These are phyloP conservation scores for Diarsia rubi DNA, from an alignment of 2,888 invertebrate species.

Conservation along the genomic window DNA sequence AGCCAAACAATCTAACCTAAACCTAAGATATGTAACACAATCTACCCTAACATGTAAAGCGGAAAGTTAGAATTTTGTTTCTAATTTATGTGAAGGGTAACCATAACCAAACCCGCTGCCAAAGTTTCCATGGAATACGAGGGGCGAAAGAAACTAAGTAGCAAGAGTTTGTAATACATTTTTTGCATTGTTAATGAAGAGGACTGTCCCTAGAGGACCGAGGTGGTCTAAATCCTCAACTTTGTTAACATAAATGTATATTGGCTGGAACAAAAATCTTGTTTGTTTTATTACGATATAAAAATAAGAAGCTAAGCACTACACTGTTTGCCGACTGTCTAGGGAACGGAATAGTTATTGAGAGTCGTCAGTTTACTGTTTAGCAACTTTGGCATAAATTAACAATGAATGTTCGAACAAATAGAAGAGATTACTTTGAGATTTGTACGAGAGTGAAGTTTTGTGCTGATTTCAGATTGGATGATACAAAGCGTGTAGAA, in stretches of 20 bases:
- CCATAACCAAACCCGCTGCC: constrained; percentile 23
- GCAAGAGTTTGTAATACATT: constrained; percentile 64
- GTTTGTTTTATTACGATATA: constrained; percentile 60
- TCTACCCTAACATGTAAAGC: constrained; percentile 21
- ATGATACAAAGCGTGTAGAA: constrained; percentile 19
- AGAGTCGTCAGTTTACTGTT: constrained; percentile 48
- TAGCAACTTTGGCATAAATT: constrained; percentile 55
- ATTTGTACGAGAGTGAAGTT: constrained; percentile 16
- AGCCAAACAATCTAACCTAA: neutral
- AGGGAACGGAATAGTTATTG: constrained; percentile 51
- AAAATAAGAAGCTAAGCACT: constrained; percentile 41
- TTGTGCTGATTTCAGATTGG: constrained; percentile 27
- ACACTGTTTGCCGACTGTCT: constrained; percentile 25
- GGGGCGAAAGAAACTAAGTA: constrained; percentile 40
- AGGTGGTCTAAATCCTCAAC: constrained; percentile 55
- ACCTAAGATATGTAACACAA: constrained; percentile 24
- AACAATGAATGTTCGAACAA: constrained; percentile 45
- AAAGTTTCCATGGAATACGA: constrained; percentile 53
- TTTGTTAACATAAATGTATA: constrained; percentile 67
- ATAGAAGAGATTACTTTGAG: constrained; percentile 47
- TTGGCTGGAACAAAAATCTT: constrained; percentile 61
- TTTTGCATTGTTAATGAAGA: constrained; percentile 66
- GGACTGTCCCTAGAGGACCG: constrained; percentile 52
- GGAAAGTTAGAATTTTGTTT: constrained; percentile 20
- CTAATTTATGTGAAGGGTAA: constrained; percentile 40